Evolutionary conservation across 2,888 invertebrate species (phyloP).

Genomic region (Branchipolynoe longqiensis): DNA sequence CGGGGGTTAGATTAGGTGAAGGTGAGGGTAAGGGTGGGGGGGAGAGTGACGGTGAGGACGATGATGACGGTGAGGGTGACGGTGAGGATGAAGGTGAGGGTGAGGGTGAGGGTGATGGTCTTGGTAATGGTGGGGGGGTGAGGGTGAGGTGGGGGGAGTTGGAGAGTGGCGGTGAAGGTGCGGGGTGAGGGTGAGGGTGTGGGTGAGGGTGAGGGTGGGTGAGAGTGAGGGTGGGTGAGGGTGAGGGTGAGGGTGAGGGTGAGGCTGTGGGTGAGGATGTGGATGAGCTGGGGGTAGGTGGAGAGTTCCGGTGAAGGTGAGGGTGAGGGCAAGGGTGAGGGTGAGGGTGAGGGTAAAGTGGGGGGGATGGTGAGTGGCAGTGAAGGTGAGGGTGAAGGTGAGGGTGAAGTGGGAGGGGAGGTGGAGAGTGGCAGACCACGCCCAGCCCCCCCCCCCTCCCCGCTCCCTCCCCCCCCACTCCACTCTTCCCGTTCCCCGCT

Average conservation of each 20-base stretch:
- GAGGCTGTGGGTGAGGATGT: neutral
- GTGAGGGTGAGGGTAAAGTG: neutral
- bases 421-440: too few relatives aligned
- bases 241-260: neutral
- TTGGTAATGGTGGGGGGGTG: neutral
- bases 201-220: neutral
- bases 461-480: neutral
- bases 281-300: neutral
- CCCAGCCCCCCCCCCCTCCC: too few relatives aligned
- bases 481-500: too few relatives aligned
- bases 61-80: neutral
- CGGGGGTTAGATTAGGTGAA: neutral
- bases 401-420: too few relatives aligned
- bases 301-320: neutral
- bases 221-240: conserved; percentile 1
- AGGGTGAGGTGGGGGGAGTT: conserved; percentile 40
- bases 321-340: neutral
- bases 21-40: conserved; percentile 6
- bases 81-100: neutral
- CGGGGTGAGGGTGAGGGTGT: neutral
- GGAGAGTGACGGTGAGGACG: conserved; percentile 2
- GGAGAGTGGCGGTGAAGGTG: conserved; percentile 17
- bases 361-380: neutral
- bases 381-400: too few relatives aligned
- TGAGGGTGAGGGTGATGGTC: neutral